Conservation (phyloP, 30 jellyfish, hydroid and myxozoan species). For the Rhopilema esculentum region DNA sequence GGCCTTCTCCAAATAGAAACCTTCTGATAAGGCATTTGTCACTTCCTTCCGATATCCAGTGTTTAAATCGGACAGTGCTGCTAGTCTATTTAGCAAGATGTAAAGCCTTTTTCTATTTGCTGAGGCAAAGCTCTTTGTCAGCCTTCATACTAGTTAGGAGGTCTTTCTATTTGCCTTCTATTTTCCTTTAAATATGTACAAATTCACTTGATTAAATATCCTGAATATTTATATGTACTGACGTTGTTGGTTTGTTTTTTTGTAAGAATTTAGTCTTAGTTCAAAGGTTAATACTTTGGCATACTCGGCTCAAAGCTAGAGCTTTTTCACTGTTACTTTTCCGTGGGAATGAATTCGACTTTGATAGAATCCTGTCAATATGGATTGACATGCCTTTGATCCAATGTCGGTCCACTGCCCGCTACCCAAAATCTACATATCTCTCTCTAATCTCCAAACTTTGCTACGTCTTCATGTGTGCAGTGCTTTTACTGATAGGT, state of each 20-base stretch:
- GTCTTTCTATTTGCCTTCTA: not conserved
- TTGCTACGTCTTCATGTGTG: too few species aligned
- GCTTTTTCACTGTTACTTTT: constrained; percentile 30
- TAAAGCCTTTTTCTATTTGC: not conserved
- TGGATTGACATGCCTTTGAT: constrained; percentile 7
- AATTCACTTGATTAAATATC: not conserved
- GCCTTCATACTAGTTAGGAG: not conserved
- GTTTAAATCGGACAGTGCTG: not conserved
- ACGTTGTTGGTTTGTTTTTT: not conserved
- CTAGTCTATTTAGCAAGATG: not conserved
- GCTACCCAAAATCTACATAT: too few species aligned
- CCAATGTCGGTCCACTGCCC: not conserved
- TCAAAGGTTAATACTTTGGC: constrained; percentile 44
- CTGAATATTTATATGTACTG: not conserved
- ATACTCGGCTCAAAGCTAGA: constrained; percentile 2
- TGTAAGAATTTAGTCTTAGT: constrained; percentile 3
- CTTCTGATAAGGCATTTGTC: not conserved
- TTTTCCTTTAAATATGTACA: not conserved
- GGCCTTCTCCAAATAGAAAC: not conserved
- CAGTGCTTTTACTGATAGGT: too few species aligned
- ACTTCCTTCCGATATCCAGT: not conserved
- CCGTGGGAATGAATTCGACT: constrained; percentile 36
- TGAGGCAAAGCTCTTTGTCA: not conserved
- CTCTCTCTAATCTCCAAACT: too few species aligned
- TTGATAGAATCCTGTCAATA: not conserved